Evolutionary conservation across 2,797 vertebrate species (phyloP), one percentile per base, ranked within the genome.

Genomic region (Sebastes hubbsi): DNA sequence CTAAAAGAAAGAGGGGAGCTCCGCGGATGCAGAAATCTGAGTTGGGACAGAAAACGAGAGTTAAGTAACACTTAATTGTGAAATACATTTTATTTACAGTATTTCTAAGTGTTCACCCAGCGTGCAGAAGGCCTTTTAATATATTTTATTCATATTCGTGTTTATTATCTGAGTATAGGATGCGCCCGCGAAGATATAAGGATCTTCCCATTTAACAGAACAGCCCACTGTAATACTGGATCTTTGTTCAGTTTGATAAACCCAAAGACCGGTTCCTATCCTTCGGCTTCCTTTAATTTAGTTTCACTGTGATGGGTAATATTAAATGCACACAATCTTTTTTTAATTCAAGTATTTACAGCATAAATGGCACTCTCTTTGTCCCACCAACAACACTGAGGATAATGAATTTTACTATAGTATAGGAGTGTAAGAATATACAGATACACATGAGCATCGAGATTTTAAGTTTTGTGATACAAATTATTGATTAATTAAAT

Each of bases 1-100:
- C 75, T 75, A 54, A 68, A 72, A 72, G 56, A 71, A 60, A 42
- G 27, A 27, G 27, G 27, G 54, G 25, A 25, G 30, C 34, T 4
- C 25, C 7, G 3, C 10, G 29, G 64, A 74, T 18, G 49, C 69
- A 81, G 52, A 77, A 81, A 74, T 56, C 22, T 74, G 77, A 83
- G 38, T 70, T 20, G 20, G 18, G 46, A 64, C 14, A 46, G 30
- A 42, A 63, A 20, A 22, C n/a, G 20, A 7, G 22, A 32, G 18
- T 27, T 20, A 32, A 55, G 68, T 36, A 18, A 29, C 5, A 10
- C 3, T 76, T 11, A 58, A 71, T 54, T 49, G 4, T 22, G 5
- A 65, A 69, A n/a, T 2, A 25, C 16, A 54, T 30, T 78, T 81
- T 68, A 42, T 36, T 72, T 22, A 46, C 7, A 25, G 49, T 29